Evolutionary conservation across 2,797 vertebrate genomes (phyloP).

Genomic region (Antrozous pallidus): DNA sequence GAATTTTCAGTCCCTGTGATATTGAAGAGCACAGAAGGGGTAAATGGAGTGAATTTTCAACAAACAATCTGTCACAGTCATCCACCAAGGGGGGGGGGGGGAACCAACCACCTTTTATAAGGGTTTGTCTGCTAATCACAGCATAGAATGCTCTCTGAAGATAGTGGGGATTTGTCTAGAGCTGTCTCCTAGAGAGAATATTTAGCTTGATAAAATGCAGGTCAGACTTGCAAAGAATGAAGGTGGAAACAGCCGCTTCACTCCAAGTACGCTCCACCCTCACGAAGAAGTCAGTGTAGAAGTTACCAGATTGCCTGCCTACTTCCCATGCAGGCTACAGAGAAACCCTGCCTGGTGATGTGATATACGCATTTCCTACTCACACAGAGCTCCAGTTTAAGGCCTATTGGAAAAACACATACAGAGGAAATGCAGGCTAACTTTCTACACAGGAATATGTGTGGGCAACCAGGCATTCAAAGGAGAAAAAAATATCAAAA

Average conservation of each 20-base stretch:
- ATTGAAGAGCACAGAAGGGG: neutral
- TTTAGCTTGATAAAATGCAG: neutral
- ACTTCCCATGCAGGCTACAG: neutral
- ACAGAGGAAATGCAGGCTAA: neutral
- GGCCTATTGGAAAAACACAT: neutral
- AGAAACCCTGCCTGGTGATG: neutral
- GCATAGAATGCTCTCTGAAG: neutral
- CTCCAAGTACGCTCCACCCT: neutral
- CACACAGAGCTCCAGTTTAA: neutral
- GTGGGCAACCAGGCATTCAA: neutral
- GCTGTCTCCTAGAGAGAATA: neutral
- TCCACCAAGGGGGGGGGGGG: neutral
- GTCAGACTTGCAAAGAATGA: neutral
- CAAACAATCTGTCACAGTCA: neutral
- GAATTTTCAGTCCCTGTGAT: neutral
- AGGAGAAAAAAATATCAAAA: neutral
- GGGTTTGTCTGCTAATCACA: neutral
- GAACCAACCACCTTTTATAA: neutral
- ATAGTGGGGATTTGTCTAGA: neutral
- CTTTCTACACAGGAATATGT: neutral
- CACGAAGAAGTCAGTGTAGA: neutral
- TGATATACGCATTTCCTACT: neutral
- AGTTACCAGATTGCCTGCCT: neutral
- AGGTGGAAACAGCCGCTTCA: neutral
- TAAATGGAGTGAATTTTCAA: neutral